Conservation (phyloP, 2,113 vertebrate genomes). For the Charadrius vociferus region DNA sequence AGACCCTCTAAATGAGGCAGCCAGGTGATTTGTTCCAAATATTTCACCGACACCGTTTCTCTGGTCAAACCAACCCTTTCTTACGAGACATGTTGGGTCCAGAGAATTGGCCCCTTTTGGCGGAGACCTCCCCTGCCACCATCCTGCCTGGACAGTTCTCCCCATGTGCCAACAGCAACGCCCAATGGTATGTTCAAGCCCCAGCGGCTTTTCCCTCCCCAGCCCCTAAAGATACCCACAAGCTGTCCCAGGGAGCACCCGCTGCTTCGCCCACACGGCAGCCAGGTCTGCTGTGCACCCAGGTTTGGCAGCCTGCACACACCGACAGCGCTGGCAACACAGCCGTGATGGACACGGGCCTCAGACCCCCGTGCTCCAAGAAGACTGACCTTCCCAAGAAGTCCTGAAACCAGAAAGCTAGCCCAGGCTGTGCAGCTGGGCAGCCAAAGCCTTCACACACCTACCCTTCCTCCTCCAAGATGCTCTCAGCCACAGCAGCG, state of each 20-base stretch:
- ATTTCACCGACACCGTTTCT: rapidly evolving
- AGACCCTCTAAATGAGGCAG: not conserved
- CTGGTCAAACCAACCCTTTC: not conserved
- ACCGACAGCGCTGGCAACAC: rapidly evolving
- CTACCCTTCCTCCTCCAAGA: not conserved
- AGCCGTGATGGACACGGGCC: not conserved
- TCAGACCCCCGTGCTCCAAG: not conserved
- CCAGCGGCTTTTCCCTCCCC: not conserved
- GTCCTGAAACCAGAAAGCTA: not conserved
- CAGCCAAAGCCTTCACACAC: not conserved
- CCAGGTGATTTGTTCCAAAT: not conserved
- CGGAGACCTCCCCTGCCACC: too few relatives aligned
- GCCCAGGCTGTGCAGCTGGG: not conserved
- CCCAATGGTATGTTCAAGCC: not conserved
- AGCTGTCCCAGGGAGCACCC: not conserved
- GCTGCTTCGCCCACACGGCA: not conserved
- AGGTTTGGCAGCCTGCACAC: rapidly evolving
- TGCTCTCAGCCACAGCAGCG: rapidly evolving
- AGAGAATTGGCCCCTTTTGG: not conserved
- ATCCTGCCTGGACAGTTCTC: not conserved
- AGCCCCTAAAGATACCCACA: not conserved
- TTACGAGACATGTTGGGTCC: not conserved
- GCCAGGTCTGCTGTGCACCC: not conserved
- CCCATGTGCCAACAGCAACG: rapidly evolving
- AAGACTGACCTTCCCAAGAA: not conserved